Evolutionary conservation across 64 coral and sea anemone species (phyloP).

Genomic region (Trachythela sp.): DNA sequence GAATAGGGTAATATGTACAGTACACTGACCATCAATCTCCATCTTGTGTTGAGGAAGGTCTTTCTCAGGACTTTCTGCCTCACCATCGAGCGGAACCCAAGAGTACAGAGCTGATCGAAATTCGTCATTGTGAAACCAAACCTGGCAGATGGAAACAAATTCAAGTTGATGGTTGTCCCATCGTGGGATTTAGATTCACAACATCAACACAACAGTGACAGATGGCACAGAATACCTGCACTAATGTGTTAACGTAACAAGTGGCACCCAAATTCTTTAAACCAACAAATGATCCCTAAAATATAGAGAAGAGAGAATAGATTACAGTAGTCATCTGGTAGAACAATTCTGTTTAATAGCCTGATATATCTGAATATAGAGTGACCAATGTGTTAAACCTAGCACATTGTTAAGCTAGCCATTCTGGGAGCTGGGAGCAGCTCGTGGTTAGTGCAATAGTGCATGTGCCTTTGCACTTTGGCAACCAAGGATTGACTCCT

Average conservation of each 20-base stretch:
- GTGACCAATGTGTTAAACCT: too few species aligned
- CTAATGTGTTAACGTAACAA: constrained; percentile 94
- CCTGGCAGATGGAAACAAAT: constrained; percentile 26
- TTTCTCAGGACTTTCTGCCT: neutral
- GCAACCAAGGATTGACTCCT: too few species aligned
- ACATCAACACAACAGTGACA: too few species aligned
- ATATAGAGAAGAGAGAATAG: neutral
- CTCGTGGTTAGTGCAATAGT: too few species aligned
- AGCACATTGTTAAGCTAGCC: too few species aligned
- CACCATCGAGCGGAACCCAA: neutral
- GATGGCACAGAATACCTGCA: constrained; percentile 66
- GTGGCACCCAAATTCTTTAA: constrained; percentile 95
- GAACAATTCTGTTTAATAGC: too few species aligned
- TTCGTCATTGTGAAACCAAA: constrained; percentile 86
- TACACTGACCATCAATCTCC: too few species aligned
- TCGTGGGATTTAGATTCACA: neutral
- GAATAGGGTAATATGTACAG: too few species aligned
- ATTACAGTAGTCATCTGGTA: neutral
- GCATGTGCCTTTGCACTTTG: too few species aligned
- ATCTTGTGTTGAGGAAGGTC: neutral
- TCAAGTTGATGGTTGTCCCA: neutral
- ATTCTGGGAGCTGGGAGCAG: too few species aligned
- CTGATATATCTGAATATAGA: too few species aligned
- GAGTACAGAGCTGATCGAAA: constrained; percentile 75
- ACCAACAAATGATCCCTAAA: constrained; percentile 92